Base-by-base conservation (phyloP, 1,140 invertebrate species). In the Drosophila pruinosa region DNA sequence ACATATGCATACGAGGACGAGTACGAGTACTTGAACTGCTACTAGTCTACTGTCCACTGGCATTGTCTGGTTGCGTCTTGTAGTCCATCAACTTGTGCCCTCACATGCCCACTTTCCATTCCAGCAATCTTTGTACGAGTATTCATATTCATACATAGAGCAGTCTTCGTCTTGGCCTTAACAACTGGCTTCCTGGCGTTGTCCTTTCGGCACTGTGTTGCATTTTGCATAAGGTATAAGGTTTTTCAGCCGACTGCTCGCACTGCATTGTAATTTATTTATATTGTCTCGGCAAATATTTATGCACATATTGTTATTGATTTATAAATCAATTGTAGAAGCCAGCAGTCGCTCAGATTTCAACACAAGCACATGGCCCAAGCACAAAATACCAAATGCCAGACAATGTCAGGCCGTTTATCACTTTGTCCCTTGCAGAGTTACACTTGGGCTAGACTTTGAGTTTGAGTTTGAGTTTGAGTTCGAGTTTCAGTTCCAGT, bases 261-360 rank as follows among this genome's bases (percentile, higher is more conserved):
- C 64, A 52, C 71, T 71, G 72, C 72, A 68, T 71, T 67, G 63
- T 80, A 85, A 83, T 85, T 85, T 85, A 85, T 83, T 83, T 83
- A 80, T 78, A 85, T 79, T 83, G 81, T 80, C 80, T 73, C 12
- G 54, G 72, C 59, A 83, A 83, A 85, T 80, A 83, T 83, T 79
- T 83, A 76, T 76, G 80, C 56, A 73, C 72, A 76, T 73, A 71
- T 75, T 85, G 69, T 53, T 83, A 83, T 83, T 83, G 81, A 80
- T 85, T 83, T 85, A 73, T 85, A 83, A 85, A 76, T 83, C 80
- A 83, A 85, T 79, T 81, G 63, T 5, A 26, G 39, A 34, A 19
- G 14, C 26, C 58, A 38, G 21, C 50, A 12, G 24, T 4, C 26
- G 50, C 36, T 36, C 59, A 45, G 64, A 59, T 68, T 53, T 26